Percentiles rank a stretch among this genome's conserved stretches.
phyloP scores from a whole-genome alignment of 2,113 vertebrate genomes.

The Chinchilla lanigera region DNA sequence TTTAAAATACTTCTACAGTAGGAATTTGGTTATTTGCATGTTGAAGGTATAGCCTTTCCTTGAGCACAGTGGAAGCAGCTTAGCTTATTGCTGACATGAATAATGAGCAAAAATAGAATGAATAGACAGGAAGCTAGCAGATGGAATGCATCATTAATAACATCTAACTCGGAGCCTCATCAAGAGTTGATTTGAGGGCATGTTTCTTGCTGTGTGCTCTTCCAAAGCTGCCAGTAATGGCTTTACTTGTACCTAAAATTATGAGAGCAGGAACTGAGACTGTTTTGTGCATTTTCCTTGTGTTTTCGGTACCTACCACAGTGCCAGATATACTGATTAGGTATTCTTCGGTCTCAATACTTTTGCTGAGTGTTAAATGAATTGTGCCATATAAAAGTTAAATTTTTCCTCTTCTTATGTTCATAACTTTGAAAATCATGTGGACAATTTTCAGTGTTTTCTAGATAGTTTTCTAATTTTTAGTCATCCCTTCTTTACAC shows the following conservation, averaged over 20 bases:
- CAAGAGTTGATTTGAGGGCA: slow-evolving; percentile 73
- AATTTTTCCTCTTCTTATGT: neutral
- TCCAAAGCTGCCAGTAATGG: slow-evolving; percentile 52
- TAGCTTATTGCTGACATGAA: slow-evolving; percentile 32
- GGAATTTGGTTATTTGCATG: slow-evolving; percentile 2
- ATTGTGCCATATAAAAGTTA: neutral
- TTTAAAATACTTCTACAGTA: neutral
- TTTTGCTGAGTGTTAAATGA: neutral
- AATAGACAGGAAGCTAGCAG: slow-evolving; percentile 74
- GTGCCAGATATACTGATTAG: neutral
- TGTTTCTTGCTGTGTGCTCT: slow-evolving; percentile 1
- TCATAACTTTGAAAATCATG: neutral
- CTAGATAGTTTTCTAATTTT: neutral
- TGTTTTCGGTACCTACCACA: neutral
- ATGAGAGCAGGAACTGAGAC: neutral
- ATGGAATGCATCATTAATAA: slow-evolving; percentile 67
- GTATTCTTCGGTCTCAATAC: neutral
- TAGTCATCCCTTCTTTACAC: neutral
- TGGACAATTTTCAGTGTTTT: neutral
- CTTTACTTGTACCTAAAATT: neutral
- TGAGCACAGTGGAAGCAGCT: slow-evolving; percentile 2
- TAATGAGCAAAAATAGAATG: slow-evolving; percentile 52
- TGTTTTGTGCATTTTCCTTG: neutral
- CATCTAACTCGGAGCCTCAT: slow-evolving; percentile 7
- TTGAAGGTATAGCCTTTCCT: neutral